Evolutionary conservation across 2,888 invertebrate genomes (phyloP).

Genomic region (Matsumyia berberina): DNA sequence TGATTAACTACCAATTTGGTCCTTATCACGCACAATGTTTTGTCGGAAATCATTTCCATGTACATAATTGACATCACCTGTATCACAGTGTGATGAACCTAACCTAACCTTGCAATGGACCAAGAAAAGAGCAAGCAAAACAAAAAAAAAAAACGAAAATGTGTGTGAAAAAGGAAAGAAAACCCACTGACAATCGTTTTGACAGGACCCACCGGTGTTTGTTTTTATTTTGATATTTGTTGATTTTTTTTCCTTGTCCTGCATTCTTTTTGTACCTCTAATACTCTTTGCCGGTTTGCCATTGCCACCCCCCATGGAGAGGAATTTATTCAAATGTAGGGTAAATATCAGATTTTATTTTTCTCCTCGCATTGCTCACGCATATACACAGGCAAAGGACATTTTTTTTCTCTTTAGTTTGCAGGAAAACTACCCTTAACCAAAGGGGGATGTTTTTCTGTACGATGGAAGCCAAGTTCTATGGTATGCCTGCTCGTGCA

Average conservation of each 20-base stretch:
- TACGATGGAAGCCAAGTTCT: neutral
- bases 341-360: slow-evolving; percentile 48
- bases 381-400: slow-evolving; percentile 17
- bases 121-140: slow-evolving; percentile 44
- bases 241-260: slow-evolving; percentile 31
- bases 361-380: neutral
- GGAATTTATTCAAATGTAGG: slow-evolving; percentile 70
- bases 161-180: slow-evolving; percentile 23
- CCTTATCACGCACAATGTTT: slow-evolving; percentile 33
- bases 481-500: slow-evolving; percentile 38
- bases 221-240: slow-evolving; percentile 69
- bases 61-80: slow-evolving; percentile 28
- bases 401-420: slow-evolving; percentile 67
- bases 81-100: neutral
- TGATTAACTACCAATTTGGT: slow-evolving; percentile 54
- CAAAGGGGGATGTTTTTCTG: slow-evolving; percentile 27
- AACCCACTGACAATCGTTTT: slow-evolving; percentile 53
- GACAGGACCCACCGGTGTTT: slow-evolving; percentile 60
- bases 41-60: slow-evolving; percentile 1
- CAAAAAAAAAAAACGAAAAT: slow-evolving; percentile 51
- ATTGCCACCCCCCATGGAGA: slow-evolving; percentile 17
- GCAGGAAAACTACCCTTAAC: slow-evolving; percentile 46
- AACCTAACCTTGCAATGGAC: slow-evolving; percentile 15
- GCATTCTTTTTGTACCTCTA: slow-evolving; percentile 7
- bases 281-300: slow-evolving; percentile 27